Evolutionary conservation across 2,797 vertebrate species (phyloP).

Genomic region (Novumbra hubbsi): DNA sequence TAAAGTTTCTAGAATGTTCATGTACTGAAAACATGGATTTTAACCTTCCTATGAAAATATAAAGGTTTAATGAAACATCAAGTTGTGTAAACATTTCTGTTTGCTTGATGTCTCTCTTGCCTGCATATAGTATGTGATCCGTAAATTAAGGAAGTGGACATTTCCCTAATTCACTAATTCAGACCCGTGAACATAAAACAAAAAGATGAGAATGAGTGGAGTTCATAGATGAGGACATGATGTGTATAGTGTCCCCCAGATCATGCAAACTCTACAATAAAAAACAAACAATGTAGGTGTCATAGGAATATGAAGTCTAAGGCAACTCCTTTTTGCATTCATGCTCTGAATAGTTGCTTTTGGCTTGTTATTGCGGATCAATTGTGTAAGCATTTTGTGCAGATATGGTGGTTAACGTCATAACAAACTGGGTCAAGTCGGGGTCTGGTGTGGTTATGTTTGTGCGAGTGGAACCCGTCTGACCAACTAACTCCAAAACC

Average conservation of each 20-base stretch:
- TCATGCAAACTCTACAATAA: not conserved
- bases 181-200: conserved; percentile 50
- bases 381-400: conserved; percentile 58
- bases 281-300: not conserved
- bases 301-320: conserved; percentile 1
- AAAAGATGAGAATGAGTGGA: not conserved
- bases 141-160: not conserved
- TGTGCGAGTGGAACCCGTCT: conserved; percentile 49
- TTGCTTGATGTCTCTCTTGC: not conserved
- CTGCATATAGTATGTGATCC: not conserved
- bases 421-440: conserved; percentile 44
- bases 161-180: conserved; percentile 20
- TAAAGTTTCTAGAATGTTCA: no score
- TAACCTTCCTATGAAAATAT: no score
- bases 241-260: not conserved
- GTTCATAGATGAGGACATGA: not conserved
- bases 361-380: conserved; percentile 34
- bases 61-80: no score
- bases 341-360: conserved; percentile 9
- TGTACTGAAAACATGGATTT: no score
- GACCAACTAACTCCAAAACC: conserved; percentile 59
- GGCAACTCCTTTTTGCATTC: not conserved
- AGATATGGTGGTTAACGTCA: conserved; percentile 44
- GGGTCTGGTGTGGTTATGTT: not conserved
- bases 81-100: no score